phyloP scores from a whole-genome alignment of 2,797 vertebrate species.

The Myripristis jacobus region DNA sequence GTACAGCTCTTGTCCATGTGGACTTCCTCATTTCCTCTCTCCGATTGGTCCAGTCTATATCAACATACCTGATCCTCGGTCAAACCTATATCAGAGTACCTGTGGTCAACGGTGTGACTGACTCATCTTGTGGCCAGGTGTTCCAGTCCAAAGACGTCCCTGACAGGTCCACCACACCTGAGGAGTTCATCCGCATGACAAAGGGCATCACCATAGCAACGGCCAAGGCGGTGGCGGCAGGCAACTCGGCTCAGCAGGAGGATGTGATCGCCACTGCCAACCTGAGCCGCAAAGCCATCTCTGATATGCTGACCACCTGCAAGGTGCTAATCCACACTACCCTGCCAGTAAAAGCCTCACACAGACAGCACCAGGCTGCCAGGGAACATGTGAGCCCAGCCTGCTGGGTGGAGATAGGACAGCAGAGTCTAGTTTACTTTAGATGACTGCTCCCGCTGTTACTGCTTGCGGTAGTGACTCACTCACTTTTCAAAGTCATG shows the following conservation, averaged over 20 bases:
- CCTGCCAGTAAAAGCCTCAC: slow-evolving; percentile 56
- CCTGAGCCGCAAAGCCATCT: slow-evolving; percentile 96
- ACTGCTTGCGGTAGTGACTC: slow-evolving; percentile 38
- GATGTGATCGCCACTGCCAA: slow-evolving; percentile 98
- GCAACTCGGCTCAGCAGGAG: slow-evolving; percentile 96
- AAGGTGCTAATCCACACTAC: slow-evolving; percentile 87
- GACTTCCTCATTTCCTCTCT: background rate
- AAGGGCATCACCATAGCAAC: slow-evolving; percentile 99
- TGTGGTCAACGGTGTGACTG: slow-evolving; percentile 30
- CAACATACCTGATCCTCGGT: slow-evolving; percentile 4
- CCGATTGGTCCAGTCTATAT: background rate
- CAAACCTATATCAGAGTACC: background rate
- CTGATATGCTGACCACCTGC: slow-evolving; percentile 95
- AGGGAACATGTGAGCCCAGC: slow-evolving; percentile 52
- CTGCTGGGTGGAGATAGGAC: slow-evolving; percentile 62
- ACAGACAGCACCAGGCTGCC: slow-evolving; percentile 55
- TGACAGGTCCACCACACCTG: slow-evolving; percentile 92
- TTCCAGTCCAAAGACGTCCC: slow-evolving; percentile 94
- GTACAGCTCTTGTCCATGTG: background rate
- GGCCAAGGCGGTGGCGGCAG: slow-evolving; percentile 96
- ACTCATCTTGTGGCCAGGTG: slow-evolving; percentile 80
- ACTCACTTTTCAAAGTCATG: slow-evolving; percentile 60
- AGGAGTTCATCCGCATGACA: slow-evolving; percentile 98
- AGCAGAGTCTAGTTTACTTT: slow-evolving; percentile 44
- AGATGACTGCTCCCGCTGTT: slow-evolving; percentile 33